Base-by-base conservation (phyloP, 2,797 vertebrate species). In the Rhinichthys osculus region DNA sequence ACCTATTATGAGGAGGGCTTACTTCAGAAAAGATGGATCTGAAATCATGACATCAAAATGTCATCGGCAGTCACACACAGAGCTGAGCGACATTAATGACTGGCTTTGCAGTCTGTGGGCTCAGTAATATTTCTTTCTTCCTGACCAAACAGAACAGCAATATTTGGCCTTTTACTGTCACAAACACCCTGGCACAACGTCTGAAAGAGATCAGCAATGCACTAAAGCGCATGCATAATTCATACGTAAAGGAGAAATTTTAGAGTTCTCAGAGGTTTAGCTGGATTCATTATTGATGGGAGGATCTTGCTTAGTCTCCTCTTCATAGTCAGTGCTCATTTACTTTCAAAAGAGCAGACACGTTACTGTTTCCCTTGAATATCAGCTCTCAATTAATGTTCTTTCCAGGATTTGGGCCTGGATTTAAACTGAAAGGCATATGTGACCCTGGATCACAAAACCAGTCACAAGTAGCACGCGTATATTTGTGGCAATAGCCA, bases 211-310 rank as follows among this genome's bases (percentile, higher is more conserved):
- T 95, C 93, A 90, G 92, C 93, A 91, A 91, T 94, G 96, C 95
- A 94, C 95, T 96, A 95, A 96, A 95, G 91, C 90, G 73, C 94
- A 98, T 98, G 95, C 95, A 98, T 98, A 97, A 98, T 97, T 98
- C 93, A 98, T 97, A 95, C 89, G 87, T 92, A 94, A 95, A 92
- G 93, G 91, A 94, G 96, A 95, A 95, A 94, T 94, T 96, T 96
- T 95, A 95, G 94, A 96, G 93, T 94, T 92, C 95, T 94, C 89
- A 16, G 92, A 95, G 95, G 94, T 94, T 94, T 92, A 93, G 91
- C 90, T 85, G 76, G 91, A 95, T 97, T 95, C 93, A 97, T 98
- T 97, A 98, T 98, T 97, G 95, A 98, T 97, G 95, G 95, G 93
- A 86, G 78, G 90, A 92, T 96, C 95, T 95, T 93, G 93, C 95